A percentile compares a stretch with the other conserved stretches of the same genome.
These are phyloP conservation scores for Aspiorhynchus laticeps DNA, from an alignment of 2,113 vertebrate species.

Conservation along the genomic window DNA sequence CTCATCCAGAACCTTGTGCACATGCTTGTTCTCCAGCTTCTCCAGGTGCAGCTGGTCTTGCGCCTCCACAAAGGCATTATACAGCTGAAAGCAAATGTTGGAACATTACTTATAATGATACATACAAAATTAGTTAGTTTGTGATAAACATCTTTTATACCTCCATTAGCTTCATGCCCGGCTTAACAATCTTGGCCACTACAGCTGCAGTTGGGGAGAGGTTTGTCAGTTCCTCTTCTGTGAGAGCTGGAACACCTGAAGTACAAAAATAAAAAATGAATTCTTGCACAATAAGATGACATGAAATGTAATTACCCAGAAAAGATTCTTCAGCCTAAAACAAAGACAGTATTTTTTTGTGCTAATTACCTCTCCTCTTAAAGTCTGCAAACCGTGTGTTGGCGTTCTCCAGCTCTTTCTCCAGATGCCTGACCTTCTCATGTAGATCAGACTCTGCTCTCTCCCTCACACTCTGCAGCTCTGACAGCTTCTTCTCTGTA, in stretches of 20 bases:
- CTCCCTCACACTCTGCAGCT: constrained; percentile 78
- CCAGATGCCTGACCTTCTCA: constrained; percentile 87
- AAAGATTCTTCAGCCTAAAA: not conserved
- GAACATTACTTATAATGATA: not conserved
- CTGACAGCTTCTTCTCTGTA: constrained; percentile 81
- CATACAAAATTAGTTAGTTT: not conserved
- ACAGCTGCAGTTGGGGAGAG: constrained; percentile 95
- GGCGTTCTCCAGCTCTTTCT: constrained; percentile 91
- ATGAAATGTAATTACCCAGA: not conserved
- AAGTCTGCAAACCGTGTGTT: constrained; percentile 83
- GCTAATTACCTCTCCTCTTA: constrained; percentile 85
- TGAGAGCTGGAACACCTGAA: constrained; percentile 79
- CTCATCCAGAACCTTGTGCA: constrained; percentile 91
- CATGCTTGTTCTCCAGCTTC: constrained; percentile 87
- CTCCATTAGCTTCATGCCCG: constrained; percentile 97
- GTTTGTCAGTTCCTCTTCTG: constrained; percentile 90
- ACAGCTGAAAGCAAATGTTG: constrained; percentile 77
- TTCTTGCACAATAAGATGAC: not conserved
- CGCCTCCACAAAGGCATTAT: constrained; percentile 92
- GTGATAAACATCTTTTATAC: constrained; percentile 57
- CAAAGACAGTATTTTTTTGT: not conserved
- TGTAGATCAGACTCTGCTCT: constrained; percentile 82
- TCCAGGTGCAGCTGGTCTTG: constrained; percentile 91
- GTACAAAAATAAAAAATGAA: not conserved
- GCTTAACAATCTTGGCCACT: constrained; percentile 93